A percentile compares a stretch with the other conserved stretches of the same genome.
These are phyloP conservation scores for Cistogaster globosa DNA, from an alignment of 2,888 invertebrate genomes.

Conservation along the genomic window DNA sequence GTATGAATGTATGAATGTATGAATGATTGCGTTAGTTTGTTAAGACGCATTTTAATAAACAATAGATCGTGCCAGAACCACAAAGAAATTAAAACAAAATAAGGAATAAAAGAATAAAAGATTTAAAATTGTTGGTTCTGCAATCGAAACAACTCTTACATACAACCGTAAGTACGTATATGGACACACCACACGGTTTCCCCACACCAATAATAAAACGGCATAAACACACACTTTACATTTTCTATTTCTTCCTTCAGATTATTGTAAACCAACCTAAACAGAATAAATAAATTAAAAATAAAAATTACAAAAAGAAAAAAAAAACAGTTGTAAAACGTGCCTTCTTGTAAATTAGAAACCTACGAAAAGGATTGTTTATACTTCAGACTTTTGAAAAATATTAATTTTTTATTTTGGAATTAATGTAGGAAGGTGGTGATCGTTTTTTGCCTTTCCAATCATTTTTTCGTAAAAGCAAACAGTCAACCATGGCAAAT, in stretches of 20 bases:
- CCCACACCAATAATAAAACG: background rate
- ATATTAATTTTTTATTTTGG: background rate
- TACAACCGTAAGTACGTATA: too few relatives aligned
- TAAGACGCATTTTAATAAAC: too few relatives aligned
- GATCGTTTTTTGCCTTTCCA: conserved; percentile 5
- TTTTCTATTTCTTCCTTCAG: conserved; percentile 6
- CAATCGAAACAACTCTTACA: too few relatives aligned
- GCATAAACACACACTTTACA: background rate
- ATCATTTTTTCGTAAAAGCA: background rate
- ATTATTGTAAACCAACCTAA: conserved; percentile 18
- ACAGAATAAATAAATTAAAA: conserved; percentile 5
- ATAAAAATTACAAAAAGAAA: conserved; percentile 27
- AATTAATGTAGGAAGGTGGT: background rate
- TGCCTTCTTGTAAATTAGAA: conserved; percentile 53
- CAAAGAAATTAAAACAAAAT: too few relatives aligned
- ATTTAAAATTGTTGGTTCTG: too few relatives aligned
- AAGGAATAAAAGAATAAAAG: too few relatives aligned
- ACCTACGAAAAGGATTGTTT: conserved; percentile 2
- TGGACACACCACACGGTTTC: background rate
- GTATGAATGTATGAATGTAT: too few relatives aligned
- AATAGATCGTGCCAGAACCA: too few relatives aligned
- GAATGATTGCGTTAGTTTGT: too few relatives aligned
- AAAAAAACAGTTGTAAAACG: conserved; percentile 53
- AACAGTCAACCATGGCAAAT: background rate
- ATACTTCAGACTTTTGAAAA: conserved; percentile 16